Conservation (phyloP, 2,888 invertebrate species). For the Callinectes sapidus region DNA sequence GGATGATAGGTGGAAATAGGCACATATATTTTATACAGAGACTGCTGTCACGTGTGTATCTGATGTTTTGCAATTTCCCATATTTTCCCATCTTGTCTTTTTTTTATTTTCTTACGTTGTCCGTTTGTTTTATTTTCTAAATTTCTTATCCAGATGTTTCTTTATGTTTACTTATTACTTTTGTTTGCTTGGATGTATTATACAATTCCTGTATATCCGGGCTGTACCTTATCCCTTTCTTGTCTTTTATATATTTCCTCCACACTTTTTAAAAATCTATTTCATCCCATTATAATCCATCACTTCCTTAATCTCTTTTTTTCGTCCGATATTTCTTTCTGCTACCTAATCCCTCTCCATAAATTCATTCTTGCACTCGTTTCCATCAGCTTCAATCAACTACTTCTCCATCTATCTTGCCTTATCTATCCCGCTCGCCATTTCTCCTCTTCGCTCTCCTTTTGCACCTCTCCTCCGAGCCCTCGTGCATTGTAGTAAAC, state of each 20-base stretch:
- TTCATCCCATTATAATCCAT: not conserved
- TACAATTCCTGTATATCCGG: not conserved
- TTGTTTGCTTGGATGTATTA: not conserved
- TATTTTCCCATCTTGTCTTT: too few relatives aligned
- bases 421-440: not conserved
- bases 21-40: too few relatives aligned
- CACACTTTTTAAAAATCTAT: not conserved
- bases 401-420: not conserved
- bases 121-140: too few relatives aligned
- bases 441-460: not conserved
- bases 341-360: not conserved
- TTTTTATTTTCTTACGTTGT: not conserved
- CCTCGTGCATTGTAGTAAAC: not conserved
- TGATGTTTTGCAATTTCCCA: too few relatives aligned
- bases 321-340: not conserved
- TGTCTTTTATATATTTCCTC: not conserved
- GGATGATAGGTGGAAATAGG: too few relatives aligned
- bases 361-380: constrained; percentile 2
- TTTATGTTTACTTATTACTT: not conserved
- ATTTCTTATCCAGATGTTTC: not conserved
- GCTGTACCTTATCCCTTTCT: not conserved
- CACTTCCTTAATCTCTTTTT: not conserved
- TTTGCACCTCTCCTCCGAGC: not conserved
- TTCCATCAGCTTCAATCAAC: constrained; percentile 23
- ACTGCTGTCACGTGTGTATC: too few relatives aligned